Evolutionary conservation across 2,888 invertebrate genomes (phyloP).

Genomic region (Callyntrura guangdongensis): DNA sequence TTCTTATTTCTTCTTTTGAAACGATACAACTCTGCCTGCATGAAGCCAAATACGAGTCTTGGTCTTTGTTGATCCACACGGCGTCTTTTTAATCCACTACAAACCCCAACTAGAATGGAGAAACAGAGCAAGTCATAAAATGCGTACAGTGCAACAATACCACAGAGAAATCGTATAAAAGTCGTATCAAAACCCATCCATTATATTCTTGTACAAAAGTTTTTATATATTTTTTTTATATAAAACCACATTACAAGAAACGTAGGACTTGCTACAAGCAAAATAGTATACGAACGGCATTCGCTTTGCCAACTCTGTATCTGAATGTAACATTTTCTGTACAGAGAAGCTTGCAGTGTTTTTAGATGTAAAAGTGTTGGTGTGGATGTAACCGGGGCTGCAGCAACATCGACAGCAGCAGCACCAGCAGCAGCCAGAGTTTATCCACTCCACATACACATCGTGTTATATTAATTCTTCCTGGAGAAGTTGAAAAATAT

Average conservation of each 20-base stretch:
- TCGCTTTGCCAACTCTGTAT: not conserved
- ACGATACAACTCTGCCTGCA: constrained; percentile 13
- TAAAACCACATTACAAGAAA: constrained; percentile 49
- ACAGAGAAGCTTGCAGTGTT: not conserved
- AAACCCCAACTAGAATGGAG: constrained; percentile 10
- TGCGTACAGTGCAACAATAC: constrained; percentile 4
- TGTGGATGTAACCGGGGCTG: not conserved
- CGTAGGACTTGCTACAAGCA: constrained; percentile 3
- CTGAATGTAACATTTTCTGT: constrained; percentile 27
- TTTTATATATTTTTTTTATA: constrained; percentile 56
- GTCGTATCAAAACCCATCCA: constrained; percentile 32
- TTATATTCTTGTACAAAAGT: constrained; percentile 30
- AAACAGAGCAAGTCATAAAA: constrained; percentile 20
- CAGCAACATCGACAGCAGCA: not conserved
- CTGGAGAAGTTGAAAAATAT: constrained; percentile 41
- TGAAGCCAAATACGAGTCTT: not conserved
- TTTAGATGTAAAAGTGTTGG: not conserved
- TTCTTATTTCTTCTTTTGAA: not conserved
- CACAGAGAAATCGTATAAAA: constrained; percentile 37
- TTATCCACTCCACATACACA: constrained; percentile 44
- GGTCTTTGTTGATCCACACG: constrained; percentile 67
- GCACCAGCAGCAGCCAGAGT: constrained; percentile 17
- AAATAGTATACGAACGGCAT: constrained; percentile 1
- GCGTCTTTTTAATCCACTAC: constrained; percentile 66
- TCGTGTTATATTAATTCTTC: constrained; percentile 4